Evolutionary conservation across 2,113 vertebrate species (phyloP).

Genomic region (Oriolus oriolus): DNA sequence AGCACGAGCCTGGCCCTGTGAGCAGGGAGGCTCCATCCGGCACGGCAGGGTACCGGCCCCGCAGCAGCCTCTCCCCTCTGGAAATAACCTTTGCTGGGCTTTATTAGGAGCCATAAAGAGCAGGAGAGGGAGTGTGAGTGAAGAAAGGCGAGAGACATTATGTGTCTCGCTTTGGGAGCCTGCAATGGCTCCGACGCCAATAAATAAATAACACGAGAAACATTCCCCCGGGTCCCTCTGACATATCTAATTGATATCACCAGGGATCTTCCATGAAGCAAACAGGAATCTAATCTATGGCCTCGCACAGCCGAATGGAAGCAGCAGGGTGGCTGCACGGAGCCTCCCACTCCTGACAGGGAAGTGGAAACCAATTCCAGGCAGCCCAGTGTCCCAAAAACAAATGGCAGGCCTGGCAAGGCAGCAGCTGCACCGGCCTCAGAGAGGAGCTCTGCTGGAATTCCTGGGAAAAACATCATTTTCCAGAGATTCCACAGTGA

Average conservation of each 20-base stretch:
- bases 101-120: neutral
- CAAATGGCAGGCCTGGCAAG: conserved; percentile 25
- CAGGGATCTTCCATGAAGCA: conserved; percentile 57
- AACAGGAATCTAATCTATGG: conserved; percentile 68
- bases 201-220: conserved; percentile 53
- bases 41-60: neutral
- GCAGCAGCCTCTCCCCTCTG: neutral
- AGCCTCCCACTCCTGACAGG: conserved; percentile 60
- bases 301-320: conserved; percentile 60
- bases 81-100: conserved; percentile 21
- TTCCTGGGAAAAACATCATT: accelerated
- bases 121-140: neutral
- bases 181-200: neutral
- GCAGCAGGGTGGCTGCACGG: conserved; percentile 51
- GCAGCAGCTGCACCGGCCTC: neutral
- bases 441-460: neutral
- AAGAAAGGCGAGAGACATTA: conserved; percentile 13
- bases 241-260: conserved; percentile 66
- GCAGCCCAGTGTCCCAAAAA: conserved; percentile 34
- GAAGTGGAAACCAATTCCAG: conserved; percentile 59
- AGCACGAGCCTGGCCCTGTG: accelerated
- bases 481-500: neutral
- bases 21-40: neutral
- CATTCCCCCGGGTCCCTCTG: conserved; percentile 42
- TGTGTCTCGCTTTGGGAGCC: neutral